Evolutionary conservation across 1,140 invertebrate species (phyloP).

Genomic region (Aphelenchoides besseyi): DNA sequence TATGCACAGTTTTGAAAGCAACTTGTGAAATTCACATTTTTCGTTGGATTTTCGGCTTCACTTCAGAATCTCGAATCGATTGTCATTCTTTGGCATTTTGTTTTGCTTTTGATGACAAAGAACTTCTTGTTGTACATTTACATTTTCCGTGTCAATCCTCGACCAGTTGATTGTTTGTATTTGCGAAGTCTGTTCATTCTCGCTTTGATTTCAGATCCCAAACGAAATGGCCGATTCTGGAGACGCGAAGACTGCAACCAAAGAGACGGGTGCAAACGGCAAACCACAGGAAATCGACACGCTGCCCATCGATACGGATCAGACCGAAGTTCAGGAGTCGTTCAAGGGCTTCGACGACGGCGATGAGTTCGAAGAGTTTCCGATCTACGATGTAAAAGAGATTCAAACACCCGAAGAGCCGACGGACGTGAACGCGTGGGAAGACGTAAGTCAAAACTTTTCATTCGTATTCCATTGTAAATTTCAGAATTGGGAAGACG

Average conservation of each 20-base stretch:
- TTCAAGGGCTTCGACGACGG: neutral
- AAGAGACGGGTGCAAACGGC: neutral
- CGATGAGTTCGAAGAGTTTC: conserved; percentile 16
- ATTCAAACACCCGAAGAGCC: neutral
- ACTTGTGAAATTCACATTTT: too few species aligned
- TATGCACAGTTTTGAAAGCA: too few species aligned
- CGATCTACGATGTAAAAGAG: neutral
- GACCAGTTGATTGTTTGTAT: too few species aligned
- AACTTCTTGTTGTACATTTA: too few species aligned
- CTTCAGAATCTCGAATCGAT: too few species aligned
- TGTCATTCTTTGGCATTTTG: too few species aligned
- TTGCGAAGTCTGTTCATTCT: too few species aligned
- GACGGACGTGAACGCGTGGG: conserved; percentile 1
- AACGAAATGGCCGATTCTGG: neutral
- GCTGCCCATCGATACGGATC: conserved; percentile 6
- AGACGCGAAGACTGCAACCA: neutral
- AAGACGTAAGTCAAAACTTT: neutral
- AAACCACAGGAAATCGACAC: neutral
- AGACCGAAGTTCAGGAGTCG: neutral
- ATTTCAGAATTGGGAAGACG: conserved; percentile 14
- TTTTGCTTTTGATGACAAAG: too few species aligned
- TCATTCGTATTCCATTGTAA: neutral
- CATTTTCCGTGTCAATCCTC: too few species aligned
- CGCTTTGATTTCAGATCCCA: neutral
- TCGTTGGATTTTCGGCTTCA: too few species aligned